Conservation (phyloP, 2,797 vertebrate genomes). For the Diceros bicornis region DNA sequence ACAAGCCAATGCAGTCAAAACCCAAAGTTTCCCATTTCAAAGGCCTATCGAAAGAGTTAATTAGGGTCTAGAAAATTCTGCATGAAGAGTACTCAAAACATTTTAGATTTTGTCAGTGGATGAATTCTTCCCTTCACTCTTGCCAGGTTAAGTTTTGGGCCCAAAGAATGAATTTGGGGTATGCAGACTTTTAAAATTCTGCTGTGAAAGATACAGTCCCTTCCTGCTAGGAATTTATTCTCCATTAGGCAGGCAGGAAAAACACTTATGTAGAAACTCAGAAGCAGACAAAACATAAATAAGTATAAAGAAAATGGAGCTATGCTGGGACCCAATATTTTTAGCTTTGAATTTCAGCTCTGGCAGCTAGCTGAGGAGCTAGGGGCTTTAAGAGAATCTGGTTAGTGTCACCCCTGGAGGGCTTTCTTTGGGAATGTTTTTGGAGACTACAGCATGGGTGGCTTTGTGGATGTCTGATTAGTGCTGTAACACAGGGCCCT, state of each 20-base stretch:
- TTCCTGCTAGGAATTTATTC: background rate
- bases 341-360: slow-evolving; percentile 7
- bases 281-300: background rate
- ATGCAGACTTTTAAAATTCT: background rate
- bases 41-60: background rate
- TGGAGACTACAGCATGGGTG: background rate
- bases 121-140: background rate
- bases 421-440: background rate
- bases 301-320: background rate
- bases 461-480: background rate
- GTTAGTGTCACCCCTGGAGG: background rate
- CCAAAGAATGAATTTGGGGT: background rate
- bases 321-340: background rate
- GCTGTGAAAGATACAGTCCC: background rate
- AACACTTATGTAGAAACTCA: background rate
- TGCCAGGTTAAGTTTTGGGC: background rate
- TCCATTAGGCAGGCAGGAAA: background rate
- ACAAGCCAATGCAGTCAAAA: background rate
- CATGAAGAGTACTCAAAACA: background rate
- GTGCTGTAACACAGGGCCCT: background rate
- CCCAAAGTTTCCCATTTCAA: slow-evolving; percentile 2
- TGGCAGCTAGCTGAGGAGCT: background rate
- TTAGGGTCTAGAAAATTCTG: slow-evolving; percentile 36
- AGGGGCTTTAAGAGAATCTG: background rate
- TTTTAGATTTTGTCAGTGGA: background rate